These are phyloP conservation scores for Sprattus sprattus DNA, from an alignment of 2,113 vertebrate genomes.

Conservation along the genomic window DNA sequence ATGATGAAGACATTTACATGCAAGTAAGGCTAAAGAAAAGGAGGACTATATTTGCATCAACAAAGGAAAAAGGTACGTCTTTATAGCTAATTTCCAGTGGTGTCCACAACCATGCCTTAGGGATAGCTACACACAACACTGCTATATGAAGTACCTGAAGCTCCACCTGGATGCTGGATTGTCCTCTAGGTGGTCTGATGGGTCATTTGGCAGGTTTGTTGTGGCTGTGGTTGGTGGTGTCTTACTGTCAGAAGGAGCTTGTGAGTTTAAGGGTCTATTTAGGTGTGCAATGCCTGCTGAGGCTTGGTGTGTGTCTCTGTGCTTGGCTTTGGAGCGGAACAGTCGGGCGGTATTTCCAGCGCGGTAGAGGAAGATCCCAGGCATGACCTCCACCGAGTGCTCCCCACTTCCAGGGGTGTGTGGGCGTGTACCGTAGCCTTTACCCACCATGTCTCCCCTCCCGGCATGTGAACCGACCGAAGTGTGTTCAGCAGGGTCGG, in stretches of 20 bases:
- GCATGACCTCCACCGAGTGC: constrained; percentile 74
- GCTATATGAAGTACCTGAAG: not conserved
- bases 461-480: not conserved
- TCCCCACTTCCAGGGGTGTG: not conserved
- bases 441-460: not conserved
- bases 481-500: not conserved
- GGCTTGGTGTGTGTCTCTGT: constrained; percentile 57
- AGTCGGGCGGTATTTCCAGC: constrained; percentile 69
- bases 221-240: not conserved
- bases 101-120: too few species aligned
- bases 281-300: constrained; percentile 38
- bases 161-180: not conserved
- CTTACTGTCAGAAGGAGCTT: constrained; percentile 22
- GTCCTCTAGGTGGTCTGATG: not conserved
- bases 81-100: too few species aligned
- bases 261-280: constrained; percentile 47
- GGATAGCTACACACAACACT: too few species aligned
- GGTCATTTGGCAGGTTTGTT: constrained; percentile 3
- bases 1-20: too few species aligned
- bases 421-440: not conserved
- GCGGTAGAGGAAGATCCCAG: constrained; percentile 80
- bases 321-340: constrained; percentile 63
- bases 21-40: too few species aligned
- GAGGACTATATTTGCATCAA: too few species aligned
- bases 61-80: too few species aligned